A percentile compares a stretch with the other conserved stretches of the same genome.
Conservation (phyloP, 2,113 vertebrate species). For the Myrmecophaga tridactyla region DNA sequence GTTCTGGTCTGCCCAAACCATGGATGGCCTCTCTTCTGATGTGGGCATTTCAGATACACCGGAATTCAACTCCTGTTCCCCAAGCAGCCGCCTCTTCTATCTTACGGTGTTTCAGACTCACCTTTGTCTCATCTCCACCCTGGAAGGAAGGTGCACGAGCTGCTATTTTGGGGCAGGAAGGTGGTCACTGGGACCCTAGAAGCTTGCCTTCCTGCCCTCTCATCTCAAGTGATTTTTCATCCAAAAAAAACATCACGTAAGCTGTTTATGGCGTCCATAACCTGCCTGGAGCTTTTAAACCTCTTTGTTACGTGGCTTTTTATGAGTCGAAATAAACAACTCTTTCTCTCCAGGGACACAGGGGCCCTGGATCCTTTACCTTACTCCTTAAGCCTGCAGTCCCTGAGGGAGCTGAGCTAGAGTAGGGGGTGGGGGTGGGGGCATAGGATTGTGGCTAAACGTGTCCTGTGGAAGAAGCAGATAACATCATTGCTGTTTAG, state of each 20-base stretch:
- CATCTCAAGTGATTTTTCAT: slow-evolving; percentile 19
- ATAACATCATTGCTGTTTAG: background rate
- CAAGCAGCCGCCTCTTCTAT: background rate
- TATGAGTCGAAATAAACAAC: slow-evolving; percentile 60
- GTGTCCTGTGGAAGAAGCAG: background rate
- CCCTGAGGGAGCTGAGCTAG: background rate
- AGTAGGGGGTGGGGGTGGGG: too few species aligned
- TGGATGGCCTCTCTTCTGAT: background rate
- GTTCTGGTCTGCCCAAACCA: background rate
- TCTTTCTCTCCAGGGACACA: slow-evolving; percentile 35
- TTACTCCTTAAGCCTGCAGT: background rate
- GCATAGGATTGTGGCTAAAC: background rate
- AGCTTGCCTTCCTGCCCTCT: background rate
- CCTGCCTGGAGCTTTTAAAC: background rate
- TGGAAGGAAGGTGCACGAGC: background rate
- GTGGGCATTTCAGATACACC: background rate
- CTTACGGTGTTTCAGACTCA: background rate
- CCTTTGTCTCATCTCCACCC: background rate
- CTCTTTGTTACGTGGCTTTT: slow-evolving; percentile 28
- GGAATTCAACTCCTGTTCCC: background rate
- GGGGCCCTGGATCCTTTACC: slow-evolving; percentile 14
- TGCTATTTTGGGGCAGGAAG: background rate
- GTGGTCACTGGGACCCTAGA: background rate
- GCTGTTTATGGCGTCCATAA: slow-evolving; percentile 51
- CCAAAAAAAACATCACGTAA: slow-evolving; percentile 36